Conservation (phyloP, 2,888 invertebrate genomes). For the Nephrotoma guestfalica region DNA sequence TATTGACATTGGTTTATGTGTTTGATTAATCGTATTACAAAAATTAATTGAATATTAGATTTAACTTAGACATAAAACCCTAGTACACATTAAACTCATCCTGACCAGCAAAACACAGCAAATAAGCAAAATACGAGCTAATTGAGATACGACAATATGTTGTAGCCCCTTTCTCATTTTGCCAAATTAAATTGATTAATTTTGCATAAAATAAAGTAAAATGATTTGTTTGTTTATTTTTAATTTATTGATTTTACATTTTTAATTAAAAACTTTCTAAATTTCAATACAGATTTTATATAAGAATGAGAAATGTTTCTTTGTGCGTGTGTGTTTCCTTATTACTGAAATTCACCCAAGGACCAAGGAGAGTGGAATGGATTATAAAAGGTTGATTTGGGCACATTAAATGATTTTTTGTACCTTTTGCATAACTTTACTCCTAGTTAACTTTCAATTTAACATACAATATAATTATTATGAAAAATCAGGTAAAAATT, state of each 20-base stretch:
- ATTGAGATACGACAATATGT: background rate
- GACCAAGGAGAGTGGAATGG: background rate
- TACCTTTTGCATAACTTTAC: background rate
- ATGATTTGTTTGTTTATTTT: background rate
- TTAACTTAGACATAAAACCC: background rate
- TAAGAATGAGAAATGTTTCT: background rate
- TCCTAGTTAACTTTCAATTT: background rate
- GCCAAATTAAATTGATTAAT: background rate
- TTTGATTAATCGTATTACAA: background rate
- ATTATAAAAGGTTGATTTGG: background rate
- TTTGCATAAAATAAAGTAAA: background rate
- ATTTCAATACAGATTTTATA: background rate
- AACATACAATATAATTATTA: background rate
- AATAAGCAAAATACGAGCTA: background rate
- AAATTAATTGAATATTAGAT: background rate
- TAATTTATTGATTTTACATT: background rate
- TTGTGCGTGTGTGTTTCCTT: background rate
- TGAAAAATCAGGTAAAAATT: background rate
- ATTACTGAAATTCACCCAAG: background rate
- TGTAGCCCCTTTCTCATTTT: background rate
- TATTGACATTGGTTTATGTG: background rate
- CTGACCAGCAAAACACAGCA: background rate
- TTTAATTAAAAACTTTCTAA: background rate
- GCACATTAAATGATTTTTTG: background rate
- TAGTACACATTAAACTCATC: background rate